phyloP scores from a whole-genome alignment of 1,140 invertebrate species.

The Aphis gossypii region DNA sequence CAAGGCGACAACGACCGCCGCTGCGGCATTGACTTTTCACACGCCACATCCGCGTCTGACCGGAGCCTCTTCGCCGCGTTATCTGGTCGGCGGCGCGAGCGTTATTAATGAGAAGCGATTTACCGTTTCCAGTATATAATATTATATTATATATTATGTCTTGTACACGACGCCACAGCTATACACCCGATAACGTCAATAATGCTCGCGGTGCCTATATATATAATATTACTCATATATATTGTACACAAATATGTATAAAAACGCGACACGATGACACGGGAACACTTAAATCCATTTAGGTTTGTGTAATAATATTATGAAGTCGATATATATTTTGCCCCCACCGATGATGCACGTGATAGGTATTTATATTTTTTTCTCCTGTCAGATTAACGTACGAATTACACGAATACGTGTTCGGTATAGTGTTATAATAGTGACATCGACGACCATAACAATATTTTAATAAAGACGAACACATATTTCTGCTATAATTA shows the following conservation, averaged over 20 bases:
- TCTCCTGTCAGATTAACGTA: neutral
- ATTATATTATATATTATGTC: neutral
- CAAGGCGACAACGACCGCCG: neutral
- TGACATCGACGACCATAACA: neutral
- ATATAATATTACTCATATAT: neutral
- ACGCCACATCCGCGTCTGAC: neutral
- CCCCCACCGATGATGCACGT: neutral
- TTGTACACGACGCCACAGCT: neutral
- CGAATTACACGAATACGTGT: neutral
- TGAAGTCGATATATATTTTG: neutral
- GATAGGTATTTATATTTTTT: neutral
- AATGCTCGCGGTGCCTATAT: neutral
- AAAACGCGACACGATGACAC: neutral
- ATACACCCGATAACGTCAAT: neutral
- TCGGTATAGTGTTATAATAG: neutral
- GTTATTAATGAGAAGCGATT: constrained; percentile 41
- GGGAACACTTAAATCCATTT: constrained; percentile 37
- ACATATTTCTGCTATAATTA: neutral
- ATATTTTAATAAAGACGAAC: neutral
- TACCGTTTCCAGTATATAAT: neutral
- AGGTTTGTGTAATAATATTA: neutral
- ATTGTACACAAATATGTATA: neutral
- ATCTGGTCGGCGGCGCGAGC: neutral
- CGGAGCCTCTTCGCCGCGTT: neutral
- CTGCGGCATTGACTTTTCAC: neutral